phyloP scores from a whole-genome alignment of 2,888 invertebrate genomes.

The Mythimna vitellina region DNA sequence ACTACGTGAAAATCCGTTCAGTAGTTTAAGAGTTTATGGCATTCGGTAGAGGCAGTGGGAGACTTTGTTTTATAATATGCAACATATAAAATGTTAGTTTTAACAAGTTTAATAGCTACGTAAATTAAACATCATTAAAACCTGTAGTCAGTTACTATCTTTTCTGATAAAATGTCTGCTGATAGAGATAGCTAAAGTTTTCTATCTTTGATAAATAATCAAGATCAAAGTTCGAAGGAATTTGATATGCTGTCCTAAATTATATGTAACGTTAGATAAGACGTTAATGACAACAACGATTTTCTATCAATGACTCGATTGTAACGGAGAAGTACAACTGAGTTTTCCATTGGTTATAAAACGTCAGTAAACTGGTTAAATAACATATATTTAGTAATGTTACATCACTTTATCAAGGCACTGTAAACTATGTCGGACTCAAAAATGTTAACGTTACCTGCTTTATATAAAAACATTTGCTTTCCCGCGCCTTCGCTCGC shows the following conservation, averaged over 20 bases:
- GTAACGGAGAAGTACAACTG: background rate
- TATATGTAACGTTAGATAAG: background rate
- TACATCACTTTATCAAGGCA: background rate
- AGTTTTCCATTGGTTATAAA: background rate
- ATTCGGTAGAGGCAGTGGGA: no score
- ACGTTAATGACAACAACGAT: background rate
- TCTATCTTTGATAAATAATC: slow-evolving; percentile 8
- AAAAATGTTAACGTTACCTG: background rate
- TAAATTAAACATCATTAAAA: background rate
- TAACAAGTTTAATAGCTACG: no score
- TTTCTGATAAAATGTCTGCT: slow-evolving; percentile 1
- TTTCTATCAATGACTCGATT: background rate
- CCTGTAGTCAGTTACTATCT: slow-evolving; percentile 5
- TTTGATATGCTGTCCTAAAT: background rate
- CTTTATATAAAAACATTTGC: background rate
- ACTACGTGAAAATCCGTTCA: no score
- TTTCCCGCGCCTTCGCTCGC: background rate
- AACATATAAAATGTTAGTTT: background rate
- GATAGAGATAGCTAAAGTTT: background rate
- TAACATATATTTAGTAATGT: background rate
- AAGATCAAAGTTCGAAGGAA: slow-evolving; percentile 7
- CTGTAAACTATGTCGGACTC: background rate
- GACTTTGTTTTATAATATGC: no score
- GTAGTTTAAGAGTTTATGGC: no score
- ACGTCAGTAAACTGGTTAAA: background rate